Evolutionary conservation across 2,797 vertebrate species (phyloP), one percentile per base, ranked within the genome.

Genomic region (Salarias fasciatus): DNA sequence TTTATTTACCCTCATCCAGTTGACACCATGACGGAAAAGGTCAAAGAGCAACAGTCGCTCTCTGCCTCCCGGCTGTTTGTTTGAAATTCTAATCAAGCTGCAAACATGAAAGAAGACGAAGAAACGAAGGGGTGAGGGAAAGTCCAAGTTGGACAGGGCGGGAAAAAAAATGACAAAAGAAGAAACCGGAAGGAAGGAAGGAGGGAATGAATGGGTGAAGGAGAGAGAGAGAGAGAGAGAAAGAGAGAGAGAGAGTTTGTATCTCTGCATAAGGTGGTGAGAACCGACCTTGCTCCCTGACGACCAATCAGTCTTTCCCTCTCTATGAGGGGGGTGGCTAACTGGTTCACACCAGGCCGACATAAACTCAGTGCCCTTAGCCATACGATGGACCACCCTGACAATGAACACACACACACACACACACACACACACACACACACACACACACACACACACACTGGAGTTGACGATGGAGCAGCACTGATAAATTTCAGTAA

Each of bases 291-390:
- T 36, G 67, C 80, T 86, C 84, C 80, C 75, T 75, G 80, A 72
- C 67, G 57, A 83, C 84, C 79, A 75, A 82, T 84, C 81, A 74
- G 72, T 70, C 65, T 82, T 59, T 63, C 64, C 75, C 66, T 80
- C 81, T 81, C 67, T 69, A 54, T 56, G 84, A 77, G 63, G n/a
- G 45, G 82, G 76, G 69, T 74, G 79, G 78, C 75, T 86, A 72
- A 84, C 88, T 77, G 59, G 75, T 86, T 87, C 90, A 80, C 83
- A 89, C 68, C 1, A 89, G 91, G 18, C 90, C 81, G 85, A 89
- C 87, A 92, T 89, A 93, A 94, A 94, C 86, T 65, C 89, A 73
- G 82, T 93, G 90, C 91, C 86, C 89, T 85, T 40, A 9, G 66
- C 84, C 69, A 76, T 69, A 74, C 33, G 7, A 49, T 10, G 5